A percentile compares a stretch with the other conserved stretches of the same genome.
phyloP scores from a whole-genome alignment of 2,797 vertebrate genomes.

The Pangasius sanitwongsei region DNA sequence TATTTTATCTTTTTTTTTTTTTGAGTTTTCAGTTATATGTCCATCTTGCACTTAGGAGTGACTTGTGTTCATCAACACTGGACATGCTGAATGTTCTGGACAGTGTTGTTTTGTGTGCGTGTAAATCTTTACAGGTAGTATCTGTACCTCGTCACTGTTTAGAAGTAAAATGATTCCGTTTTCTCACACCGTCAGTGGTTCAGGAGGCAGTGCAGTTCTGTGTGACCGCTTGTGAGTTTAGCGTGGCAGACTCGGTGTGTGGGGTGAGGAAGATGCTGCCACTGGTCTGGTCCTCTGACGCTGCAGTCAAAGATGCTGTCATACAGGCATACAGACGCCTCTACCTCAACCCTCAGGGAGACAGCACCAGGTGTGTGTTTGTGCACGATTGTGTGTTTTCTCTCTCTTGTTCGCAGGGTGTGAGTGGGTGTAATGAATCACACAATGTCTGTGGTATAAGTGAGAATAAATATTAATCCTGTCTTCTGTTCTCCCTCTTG shows the following conservation, averaged over 20 bases:
- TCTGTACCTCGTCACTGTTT: not conserved
- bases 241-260: conserved; percentile 85
- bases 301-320: conserved; percentile 88
- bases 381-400: not conserved
- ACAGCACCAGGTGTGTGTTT: conserved; percentile 72
- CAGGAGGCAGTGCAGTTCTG: conserved; percentile 97
- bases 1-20: not conserved
- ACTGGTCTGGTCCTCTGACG: conserved; percentile 92
- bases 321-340: conserved; percentile 89
- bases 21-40: not conserved
- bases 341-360: conserved; percentile 84
- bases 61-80: not conserved
- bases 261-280: conserved; percentile 94
- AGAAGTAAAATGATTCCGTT: not conserved
- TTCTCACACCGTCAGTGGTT: conserved; percentile 79
- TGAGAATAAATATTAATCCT: not conserved
- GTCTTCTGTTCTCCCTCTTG: not conserved
- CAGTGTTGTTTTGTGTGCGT: not conserved
- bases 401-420: not conserved
- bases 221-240: conserved; percentile 88
- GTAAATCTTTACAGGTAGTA: not conserved
- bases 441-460: not conserved
- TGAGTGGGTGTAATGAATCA: not conserved
- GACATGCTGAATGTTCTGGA: not conserved
- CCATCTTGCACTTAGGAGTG: not conserved